phyloP scores from a whole-genome alignment of 2,888 invertebrate species.

The Chelonus formosanus region DNA sequence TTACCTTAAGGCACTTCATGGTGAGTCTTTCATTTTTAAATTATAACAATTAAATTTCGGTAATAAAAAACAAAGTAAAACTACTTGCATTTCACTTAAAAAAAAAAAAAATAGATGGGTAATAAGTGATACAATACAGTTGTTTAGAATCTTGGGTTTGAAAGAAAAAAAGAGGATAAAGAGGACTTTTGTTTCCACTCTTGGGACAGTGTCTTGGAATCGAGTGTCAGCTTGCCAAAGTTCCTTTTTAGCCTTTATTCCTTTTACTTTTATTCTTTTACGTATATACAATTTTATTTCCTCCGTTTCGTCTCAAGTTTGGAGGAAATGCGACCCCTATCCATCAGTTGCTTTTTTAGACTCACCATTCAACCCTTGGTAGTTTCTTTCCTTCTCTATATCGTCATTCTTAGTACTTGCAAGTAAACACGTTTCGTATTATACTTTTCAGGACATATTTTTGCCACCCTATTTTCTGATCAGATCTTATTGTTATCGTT shows the following conservation, averaged over 20 bases:
- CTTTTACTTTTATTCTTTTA: conserved; percentile 20
- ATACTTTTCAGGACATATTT: background rate
- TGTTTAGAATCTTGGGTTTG: background rate
- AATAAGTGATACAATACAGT: no score
- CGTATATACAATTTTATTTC: conserved; percentile 2
- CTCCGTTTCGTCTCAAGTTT: conserved; percentile 7
- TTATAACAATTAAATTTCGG: background rate
- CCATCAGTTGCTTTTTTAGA: conserved; percentile 15
- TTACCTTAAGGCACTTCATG: conserved; percentile 92
- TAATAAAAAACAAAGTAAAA: conserved; percentile 1
- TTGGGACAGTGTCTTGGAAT: conserved; percentile 47
- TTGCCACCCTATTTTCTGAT: conserved; percentile 14
- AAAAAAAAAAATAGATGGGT: no score
- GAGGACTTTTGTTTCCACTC: conserved; percentile 46
- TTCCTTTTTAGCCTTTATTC: conserved; percentile 32
- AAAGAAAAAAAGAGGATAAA: conserved; percentile 28
- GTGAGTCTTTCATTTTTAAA: conserved; percentile 70
- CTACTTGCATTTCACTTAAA: background rate
- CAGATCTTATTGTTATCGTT: conserved; percentile 12
- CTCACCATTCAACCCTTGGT: background rate
- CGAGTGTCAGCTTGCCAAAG: conserved; percentile 51
- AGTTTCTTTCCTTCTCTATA: background rate
- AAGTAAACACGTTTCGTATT: conserved; percentile 26
- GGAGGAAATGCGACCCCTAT: conserved; percentile 3
- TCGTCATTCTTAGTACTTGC: background rate